Conservation (phyloP, 2,797 vertebrate species). For the Peromyscus eremicus region DNA sequence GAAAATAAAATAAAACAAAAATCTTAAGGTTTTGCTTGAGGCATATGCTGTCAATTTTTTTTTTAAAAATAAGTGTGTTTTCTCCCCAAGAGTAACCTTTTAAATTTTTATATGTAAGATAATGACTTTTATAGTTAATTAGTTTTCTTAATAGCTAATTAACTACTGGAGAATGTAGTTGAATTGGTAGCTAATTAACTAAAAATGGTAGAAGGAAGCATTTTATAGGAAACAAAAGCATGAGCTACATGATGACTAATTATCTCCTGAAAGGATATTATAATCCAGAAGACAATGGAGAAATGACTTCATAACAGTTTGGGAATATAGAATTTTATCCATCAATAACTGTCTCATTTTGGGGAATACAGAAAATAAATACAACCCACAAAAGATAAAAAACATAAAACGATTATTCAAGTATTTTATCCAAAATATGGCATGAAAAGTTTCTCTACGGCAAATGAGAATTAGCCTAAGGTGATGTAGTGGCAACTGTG, state of each 20-base stretch:
- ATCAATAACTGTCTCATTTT: background rate
- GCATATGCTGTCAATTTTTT: background rate
- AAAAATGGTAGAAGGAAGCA: conserved; percentile 57
- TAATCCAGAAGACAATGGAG: background rate
- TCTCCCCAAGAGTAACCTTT: background rate
- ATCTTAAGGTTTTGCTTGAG: background rate
- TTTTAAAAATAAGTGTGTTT: background rate
- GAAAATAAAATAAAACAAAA: background rate
- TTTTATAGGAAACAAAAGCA: conserved; percentile 63
- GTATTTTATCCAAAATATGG: background rate
- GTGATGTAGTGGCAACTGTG: no score
- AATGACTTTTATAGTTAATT: conserved; percentile 65
- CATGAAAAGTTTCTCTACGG: background rate
- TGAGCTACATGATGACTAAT: conserved; percentile 42
- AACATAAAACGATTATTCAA: background rate
- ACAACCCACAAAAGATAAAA: background rate
- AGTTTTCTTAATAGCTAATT: conserved; percentile 42
- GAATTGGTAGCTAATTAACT: conserved; percentile 67
- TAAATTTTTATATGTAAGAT: background rate
- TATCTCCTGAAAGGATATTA: conserved; percentile 46
- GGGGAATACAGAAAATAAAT: background rate
- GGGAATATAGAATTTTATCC: background rate
- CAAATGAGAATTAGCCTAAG: background rate
- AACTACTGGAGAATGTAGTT: conserved; percentile 61
- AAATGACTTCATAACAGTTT: background rate